A percentile compares a stretch with the other conserved stretches of the same genome.
These are phyloP conservation scores for Columbina picui DNA, from an alignment of 2,113 vertebrate species.

Conservation along the genomic window DNA sequence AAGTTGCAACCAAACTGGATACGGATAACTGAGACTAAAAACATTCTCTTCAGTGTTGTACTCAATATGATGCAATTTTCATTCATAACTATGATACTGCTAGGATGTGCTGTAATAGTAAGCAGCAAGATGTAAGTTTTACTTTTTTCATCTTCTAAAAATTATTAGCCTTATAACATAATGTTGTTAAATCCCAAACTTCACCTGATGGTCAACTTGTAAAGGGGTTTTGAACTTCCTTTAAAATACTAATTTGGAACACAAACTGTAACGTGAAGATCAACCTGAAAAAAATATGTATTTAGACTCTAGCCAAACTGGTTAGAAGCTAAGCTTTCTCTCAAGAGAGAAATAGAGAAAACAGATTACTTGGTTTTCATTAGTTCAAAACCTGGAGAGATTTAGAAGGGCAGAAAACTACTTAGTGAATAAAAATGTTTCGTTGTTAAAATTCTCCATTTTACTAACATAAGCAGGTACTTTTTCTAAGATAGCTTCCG, in stretches of 20 bases:
- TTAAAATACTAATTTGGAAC: not conserved
- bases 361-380: not conserved
- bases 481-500: not conserved
- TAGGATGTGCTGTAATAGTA: not conserved
- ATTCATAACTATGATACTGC: accelerated
- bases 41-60: not conserved
- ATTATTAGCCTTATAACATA: not conserved
- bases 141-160: not conserved
- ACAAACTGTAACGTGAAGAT: not conserved
- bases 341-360: not conserved
- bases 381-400: not conserved
- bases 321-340: not conserved
- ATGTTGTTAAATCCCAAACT: not conserved
- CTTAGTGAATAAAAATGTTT: not conserved
- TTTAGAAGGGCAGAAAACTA: not conserved
- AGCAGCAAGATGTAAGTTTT: not conserved
- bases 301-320: not conserved
- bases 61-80: not conserved
- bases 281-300: not conserved
- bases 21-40: not conserved
- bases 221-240: not conserved
- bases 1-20: not conserved
- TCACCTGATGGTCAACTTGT: not conserved
- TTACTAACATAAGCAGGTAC: not conserved
- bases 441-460: not conserved